Percentiles rank a stretch among this genome's conserved stretches.
phyloP scores from a whole-genome alignment of 2,888 invertebrate genomes.

The Monochamus alternatus region DNA sequence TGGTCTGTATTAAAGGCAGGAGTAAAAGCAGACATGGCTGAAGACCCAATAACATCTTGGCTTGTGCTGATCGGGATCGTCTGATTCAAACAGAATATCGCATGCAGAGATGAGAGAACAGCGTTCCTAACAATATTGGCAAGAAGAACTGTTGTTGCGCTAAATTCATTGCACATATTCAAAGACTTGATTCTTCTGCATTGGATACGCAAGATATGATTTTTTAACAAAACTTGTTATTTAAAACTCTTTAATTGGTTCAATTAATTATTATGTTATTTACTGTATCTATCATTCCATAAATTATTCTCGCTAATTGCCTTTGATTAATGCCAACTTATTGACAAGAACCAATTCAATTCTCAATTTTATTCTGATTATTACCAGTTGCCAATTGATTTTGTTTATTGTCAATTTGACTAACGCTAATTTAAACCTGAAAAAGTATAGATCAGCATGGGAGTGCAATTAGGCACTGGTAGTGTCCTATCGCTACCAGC shows the following conservation, averaged over 20 bases:
- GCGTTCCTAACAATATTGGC: conserved; percentile 6
- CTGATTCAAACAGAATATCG: conserved; percentile 16
- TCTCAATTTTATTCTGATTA: neutral
- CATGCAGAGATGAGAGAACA: neutral
- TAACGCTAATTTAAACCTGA: neutral
- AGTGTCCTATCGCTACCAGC: too few relatives aligned
- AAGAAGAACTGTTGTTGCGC: neutral
- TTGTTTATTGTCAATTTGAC: too few relatives aligned
- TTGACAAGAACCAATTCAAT: neutral
- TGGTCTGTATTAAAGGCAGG: conserved; percentile 15
- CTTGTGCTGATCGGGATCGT: conserved; percentile 1
- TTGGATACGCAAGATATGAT: conserved; percentile 4
- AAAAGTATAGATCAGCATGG: too few relatives aligned
- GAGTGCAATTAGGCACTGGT: too few relatives aligned
- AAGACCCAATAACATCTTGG: neutral
- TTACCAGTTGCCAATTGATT: too few relatives aligned
- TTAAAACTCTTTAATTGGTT: neutral
- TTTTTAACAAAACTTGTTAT: conserved; percentile 1
- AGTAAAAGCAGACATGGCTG: conserved; percentile 4
- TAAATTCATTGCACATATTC: neutral
- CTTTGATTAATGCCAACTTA: conserved; percentile 2
- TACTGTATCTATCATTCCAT: neutral
- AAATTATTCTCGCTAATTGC: neutral
- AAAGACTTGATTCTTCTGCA: neutral
- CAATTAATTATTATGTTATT: neutral